A percentile compares a stretch with the other conserved stretches of the same genome.
phyloP scores from a whole-genome alignment of 2,888 invertebrate genomes.

The Anticlea derivata region DNA sequence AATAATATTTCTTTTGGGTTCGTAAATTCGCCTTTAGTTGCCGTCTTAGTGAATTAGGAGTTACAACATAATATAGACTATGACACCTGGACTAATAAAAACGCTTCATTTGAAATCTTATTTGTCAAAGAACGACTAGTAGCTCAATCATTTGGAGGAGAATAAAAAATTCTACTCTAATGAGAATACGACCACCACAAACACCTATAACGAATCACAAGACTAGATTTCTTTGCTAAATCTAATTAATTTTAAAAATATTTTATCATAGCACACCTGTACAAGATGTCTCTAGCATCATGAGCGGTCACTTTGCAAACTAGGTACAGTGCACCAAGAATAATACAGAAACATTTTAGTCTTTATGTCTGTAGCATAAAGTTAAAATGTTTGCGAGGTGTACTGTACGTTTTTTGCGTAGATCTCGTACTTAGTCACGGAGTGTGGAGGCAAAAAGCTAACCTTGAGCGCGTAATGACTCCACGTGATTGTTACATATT shows the following conservation, averaged over 20 bases:
- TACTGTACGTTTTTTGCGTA: slow-evolving; percentile 19
- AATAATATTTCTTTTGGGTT: too few species aligned
- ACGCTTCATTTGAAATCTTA: too few species aligned
- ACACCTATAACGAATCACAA: background rate
- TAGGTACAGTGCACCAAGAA: slow-evolving; percentile 8
- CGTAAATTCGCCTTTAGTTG: too few species aligned
- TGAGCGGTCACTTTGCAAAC: slow-evolving; percentile 29
- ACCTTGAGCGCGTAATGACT: slow-evolving; percentile 67
- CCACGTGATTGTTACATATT: slow-evolving; percentile 67
- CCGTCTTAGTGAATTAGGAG: too few species aligned
- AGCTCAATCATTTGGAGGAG: too few species aligned
- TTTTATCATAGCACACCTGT: slow-evolving; percentile 12
- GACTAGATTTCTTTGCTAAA: background rate
- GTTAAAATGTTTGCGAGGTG: slow-evolving; percentile 4
- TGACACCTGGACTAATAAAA: too few species aligned
- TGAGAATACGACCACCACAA: too few species aligned
- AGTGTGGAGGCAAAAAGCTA: slow-evolving; percentile 65
- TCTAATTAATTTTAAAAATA: background rate
- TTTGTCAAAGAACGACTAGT: too few species aligned
- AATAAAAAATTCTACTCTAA: too few species aligned
- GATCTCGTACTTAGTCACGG: slow-evolving; percentile 62
- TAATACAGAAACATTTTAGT: background rate
- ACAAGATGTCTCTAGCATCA: slow-evolving; percentile 17
- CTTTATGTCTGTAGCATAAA: slow-evolving; percentile 17
- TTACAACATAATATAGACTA: too few species aligned